Conservation (phyloP, 2,797 vertebrate genomes). For the Lagothrix lagotricha region DNA sequence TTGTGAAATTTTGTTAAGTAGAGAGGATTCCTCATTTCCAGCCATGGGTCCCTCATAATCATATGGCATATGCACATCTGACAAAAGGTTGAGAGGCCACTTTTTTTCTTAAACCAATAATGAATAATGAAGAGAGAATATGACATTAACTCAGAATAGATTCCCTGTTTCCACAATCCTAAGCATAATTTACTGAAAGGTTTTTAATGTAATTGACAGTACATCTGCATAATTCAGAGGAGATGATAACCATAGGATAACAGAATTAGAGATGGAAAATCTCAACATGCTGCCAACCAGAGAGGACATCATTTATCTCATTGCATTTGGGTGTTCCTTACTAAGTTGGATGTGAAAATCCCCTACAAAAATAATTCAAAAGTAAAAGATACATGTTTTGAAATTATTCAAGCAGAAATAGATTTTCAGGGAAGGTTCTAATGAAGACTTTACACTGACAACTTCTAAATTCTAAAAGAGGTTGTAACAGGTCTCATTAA, state of each 20-base stretch:
- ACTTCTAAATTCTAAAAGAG: not conserved
- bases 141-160: constrained; percentile 46
- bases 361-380: constrained; percentile 26
- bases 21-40: constrained; percentile 18
- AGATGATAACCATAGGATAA: constrained; percentile 36
- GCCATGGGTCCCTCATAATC: not conserved
- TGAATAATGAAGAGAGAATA: constrained; percentile 43
- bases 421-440: not conserved
- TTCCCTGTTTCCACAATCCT: constrained; percentile 21
- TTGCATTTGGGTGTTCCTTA: not conserved
- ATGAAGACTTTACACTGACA: constrained; percentile 9
- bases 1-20: not conserved
- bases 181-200: constrained; percentile 55
- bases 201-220: constrained; percentile 59
- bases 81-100: not conserved
- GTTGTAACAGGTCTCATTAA: not conserved
- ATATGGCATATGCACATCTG: not conserved
- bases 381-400: not conserved
- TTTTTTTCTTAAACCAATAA: constrained; percentile 11
- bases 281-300: constrained; percentile 9
- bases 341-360: constrained; percentile 6
- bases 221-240: constrained; percentile 59
- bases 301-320: constrained; percentile 54
- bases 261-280: constrained; percentile 55
- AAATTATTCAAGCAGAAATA: constrained; percentile 47